Evolutionary conservation across 2,113 vertebrate genomes (phyloP).

Genomic region (Catharus bicknelli): DNA sequence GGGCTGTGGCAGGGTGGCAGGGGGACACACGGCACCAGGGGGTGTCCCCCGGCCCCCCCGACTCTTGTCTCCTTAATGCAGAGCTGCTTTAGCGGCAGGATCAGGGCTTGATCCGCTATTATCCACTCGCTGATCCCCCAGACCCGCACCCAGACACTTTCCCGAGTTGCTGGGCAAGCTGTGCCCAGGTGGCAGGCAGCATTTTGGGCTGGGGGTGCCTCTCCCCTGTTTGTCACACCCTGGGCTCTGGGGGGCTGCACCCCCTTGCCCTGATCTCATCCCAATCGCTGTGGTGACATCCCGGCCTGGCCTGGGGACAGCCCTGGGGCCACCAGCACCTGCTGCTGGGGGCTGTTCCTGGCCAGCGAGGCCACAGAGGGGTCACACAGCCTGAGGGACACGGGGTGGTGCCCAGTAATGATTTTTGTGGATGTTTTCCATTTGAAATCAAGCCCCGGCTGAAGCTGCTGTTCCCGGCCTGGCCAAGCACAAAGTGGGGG

Average conservation of each 20-base stretch:
- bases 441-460: background rate
- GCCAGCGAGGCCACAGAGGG: background rate
- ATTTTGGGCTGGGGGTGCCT: background rate
- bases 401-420: fast-evolving
- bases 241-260: background rate
- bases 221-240: fast-evolving
- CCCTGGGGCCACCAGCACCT: background rate
- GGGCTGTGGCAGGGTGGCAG: background rate
- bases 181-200: background rate
- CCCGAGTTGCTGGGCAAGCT: background rate
- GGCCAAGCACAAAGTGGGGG: fast-evolving
- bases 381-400: fast-evolving
- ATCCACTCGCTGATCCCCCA: background rate
- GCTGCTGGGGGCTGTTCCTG: background rate
- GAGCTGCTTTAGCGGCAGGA: slow-evolving; percentile 22
- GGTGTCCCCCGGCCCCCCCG: background rate
- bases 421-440: fast-evolving
- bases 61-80: background rate
- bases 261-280: slow-evolving; percentile 17
- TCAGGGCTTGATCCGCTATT: slow-evolving; percentile 27
- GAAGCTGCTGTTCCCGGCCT: fast-evolving
- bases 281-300: background rate
- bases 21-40: background rate
- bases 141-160: background rate
- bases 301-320: background rate